Evolutionary conservation across 2,797 vertebrate species (phyloP), one percentile per base, ranked within the genome.

Genomic region (Mus caroli): DNA sequence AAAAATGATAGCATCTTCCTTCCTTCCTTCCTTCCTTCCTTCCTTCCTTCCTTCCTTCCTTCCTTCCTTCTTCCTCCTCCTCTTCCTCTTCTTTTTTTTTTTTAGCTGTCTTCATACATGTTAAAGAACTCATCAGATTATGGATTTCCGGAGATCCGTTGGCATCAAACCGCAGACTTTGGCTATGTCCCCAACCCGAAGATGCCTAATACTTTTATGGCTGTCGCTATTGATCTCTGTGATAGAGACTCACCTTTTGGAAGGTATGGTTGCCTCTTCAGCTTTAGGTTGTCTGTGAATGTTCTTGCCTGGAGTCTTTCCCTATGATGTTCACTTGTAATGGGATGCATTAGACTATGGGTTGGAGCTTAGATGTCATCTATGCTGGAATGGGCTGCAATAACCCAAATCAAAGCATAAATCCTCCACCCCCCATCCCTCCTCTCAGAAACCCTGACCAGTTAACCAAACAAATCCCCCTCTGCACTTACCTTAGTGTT

Each of bases 161-260:
- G 99, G 99, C 99, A 99, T 97, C 99, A 99, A 97, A 99, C 99
- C 0, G 99, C 99, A 0, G 99, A 99, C 79, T 62, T 96, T 9
- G 99, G 99, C 88, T 98, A 97, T 12, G 99, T 97, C 14, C 99
- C 99, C 28, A 99, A 99, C 22, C 0, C 17, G 20, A 98, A 94
- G 96, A 99, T 99, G 99, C 98, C 98, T n/a, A 97, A 97, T 83
- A 99, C 99, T 17, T 99, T 99, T 97, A 99, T 99, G 99, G 99
- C 99, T 0, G 99, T 99, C 10, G 98, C 99, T 6, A 80, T 99
- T 97, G 99, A 99, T 96, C 98, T 99, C 43, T 98, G 99, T 0
- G 99, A 99, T 87, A 95, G 97, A 54, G 83, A 0, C 0, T 99
- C 99, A 0, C 99, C 99, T 7, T 99, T 98, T 1, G 99, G 98